A percentile compares a stretch with the other conserved stretches of the same genome.
phyloP scores from a whole-genome alignment of 1,140 invertebrate genomes.

The Scaptodrosophila lebanonensis region DNA sequence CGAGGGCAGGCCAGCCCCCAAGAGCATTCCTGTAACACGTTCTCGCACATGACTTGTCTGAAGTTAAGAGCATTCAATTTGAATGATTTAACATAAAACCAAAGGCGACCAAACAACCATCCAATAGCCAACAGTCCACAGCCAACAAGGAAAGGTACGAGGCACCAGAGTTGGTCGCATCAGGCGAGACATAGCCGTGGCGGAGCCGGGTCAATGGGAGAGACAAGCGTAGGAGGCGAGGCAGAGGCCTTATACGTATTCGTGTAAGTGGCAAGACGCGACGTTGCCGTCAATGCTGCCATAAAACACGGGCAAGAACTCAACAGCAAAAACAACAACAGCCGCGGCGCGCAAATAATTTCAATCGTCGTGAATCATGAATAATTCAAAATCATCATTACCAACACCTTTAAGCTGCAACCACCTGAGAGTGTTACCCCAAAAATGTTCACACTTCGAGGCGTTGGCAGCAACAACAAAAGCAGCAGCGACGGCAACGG shows the following conservation, averaged over 20 bases:
- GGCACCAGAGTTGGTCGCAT: too few species aligned
- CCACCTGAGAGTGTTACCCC: conserved; percentile 8
- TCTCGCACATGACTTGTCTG: not conserved
- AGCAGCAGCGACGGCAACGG: not conserved
- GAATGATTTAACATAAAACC: conserved; percentile 7
- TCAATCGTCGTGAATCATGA: conserved; percentile 8
- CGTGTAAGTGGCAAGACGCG: not conserved
- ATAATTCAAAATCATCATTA: conserved; percentile 9
- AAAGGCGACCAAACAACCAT: not conserved
- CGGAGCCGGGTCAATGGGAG: too few species aligned
- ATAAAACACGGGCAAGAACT: too few species aligned
- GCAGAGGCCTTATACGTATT: not conserved
- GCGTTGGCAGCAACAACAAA: not conserved
- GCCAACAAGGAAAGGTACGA: too few species aligned
- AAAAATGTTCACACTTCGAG: conserved; percentile 5
- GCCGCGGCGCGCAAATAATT: not conserved
- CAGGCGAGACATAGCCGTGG: too few species aligned
- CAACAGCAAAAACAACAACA: not conserved
- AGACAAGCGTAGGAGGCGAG: too few species aligned
- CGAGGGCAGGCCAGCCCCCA: not conserved
- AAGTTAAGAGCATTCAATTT: not conserved
- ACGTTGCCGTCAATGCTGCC: not conserved
- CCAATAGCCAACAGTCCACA: not conserved
- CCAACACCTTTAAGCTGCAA: conserved; percentile 4
- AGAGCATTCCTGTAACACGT: not conserved